phyloP scores from a whole-genome alignment of 30 jellyfish, hydroid and myxozoan genomes.

The Chironex yamaguchii region DNA sequence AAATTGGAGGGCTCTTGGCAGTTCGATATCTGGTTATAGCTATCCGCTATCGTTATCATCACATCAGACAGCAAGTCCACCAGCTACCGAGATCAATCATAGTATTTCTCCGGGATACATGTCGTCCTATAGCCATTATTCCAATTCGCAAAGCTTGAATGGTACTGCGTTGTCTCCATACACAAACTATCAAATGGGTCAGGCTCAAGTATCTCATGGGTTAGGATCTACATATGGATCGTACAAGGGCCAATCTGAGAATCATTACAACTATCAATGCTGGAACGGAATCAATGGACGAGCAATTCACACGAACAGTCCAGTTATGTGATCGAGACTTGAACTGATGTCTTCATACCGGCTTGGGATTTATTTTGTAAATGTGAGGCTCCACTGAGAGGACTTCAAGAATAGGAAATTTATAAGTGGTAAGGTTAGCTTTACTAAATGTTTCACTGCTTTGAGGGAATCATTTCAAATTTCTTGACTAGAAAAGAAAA shows the following conservation, averaged over 20 bases:
- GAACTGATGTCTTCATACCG: background rate
- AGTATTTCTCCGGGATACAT: slow-evolving; percentile 68
- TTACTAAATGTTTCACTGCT: background rate
- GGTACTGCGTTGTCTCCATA: slow-evolving; percentile 68
- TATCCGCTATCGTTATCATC: slow-evolving; percentile 68
- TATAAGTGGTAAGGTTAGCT: background rate
- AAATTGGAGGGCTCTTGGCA: slow-evolving; percentile 73
- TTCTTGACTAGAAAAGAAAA: no score
- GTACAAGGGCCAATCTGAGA: slow-evolving; percentile 69
- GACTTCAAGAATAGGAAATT: background rate
- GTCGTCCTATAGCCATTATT: slow-evolving; percentile 70
- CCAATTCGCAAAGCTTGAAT: slow-evolving; percentile 62
- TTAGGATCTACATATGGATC: slow-evolving; percentile 63
- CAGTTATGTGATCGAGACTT: slow-evolving; percentile 50
- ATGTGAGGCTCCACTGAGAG: background rate
- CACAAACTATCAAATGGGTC: slow-evolving; percentile 47
- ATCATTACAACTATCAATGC: slow-evolving; percentile 74
- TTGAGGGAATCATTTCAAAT: background rate
- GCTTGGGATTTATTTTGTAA: background rate
- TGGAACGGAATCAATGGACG: slow-evolving; percentile 81
- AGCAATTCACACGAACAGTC: slow-evolving; percentile 74
- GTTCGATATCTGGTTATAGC: slow-evolving; percentile 23
- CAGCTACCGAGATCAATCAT: slow-evolving; percentile 66
- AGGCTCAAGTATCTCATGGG: slow-evolving; percentile 65
- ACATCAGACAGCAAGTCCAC: slow-evolving; percentile 71